Base-by-base conservation (phyloP, 2,797 vertebrate genomes). In the Ctenochaetus hawaiiensis region DNA sequence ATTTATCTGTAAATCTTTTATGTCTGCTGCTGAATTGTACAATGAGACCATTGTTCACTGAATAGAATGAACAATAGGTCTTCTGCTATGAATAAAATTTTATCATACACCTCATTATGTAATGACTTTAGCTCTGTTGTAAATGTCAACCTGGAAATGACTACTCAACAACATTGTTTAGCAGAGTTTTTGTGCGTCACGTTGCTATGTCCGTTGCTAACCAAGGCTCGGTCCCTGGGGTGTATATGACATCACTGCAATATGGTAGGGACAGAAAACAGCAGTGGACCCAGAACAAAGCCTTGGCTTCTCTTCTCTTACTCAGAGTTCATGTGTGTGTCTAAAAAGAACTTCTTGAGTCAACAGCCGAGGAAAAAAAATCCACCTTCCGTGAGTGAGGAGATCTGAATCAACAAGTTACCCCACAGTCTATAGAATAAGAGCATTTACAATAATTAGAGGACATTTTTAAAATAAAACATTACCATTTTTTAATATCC, bases 131-230 rank as follows among this genome's bases (percentile, higher is more conserved):
- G 67, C 66, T 20, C 41, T 56, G 57, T 47, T 7, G 34, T 82
- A 86, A 90, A 91, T 87, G 85, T 83, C 80, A 74, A 53, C 59
- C 60, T 70, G 85, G 83, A 85, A 91, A 85, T 66, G 60, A 81
- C 79, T 58, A 62, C 41, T 82, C 65, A 52, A 12, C 65, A 47
- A 69, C 75, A 89, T 86, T 91, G 86, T 88, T 81, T 8, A 52
- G 47, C 54, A 34, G 41, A 18, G n/a, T 67, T 59, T 47, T 51
- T 59, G 57, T 67, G 67, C 56, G 58, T 90, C 82, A 85, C 5
- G 70, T 87, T 37, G 18, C 77, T 67, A 64, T 75, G 77, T 63
- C 52, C 8, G 41, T 74, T 82, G 69, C 71, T 71, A 80, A 57
- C 49, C 58, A 60, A 72, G 37, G 13, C 59, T 53, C 22, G 23